Evolutionary conservation across 1,140 invertebrate genomes (phyloP).

Genomic region (Pogonognathellus flavescens): DNA sequence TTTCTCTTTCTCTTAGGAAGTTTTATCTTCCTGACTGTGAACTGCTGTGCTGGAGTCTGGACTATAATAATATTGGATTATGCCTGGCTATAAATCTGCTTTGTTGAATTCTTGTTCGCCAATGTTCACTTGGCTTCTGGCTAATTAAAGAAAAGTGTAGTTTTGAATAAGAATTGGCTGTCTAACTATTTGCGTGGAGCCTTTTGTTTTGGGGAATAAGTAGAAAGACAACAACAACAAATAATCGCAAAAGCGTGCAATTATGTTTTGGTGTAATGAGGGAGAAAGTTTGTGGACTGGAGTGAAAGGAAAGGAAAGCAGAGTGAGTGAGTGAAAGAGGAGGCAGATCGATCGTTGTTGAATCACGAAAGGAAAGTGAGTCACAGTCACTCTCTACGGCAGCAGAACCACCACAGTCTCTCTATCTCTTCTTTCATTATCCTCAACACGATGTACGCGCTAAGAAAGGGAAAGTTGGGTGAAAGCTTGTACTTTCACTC

Average conservation of each 20-base stretch:
- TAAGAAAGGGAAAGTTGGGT: constrained; percentile 41
- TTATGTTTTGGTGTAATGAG: not conserved
- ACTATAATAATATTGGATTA: no score
- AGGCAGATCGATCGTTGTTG: constrained; percentile 10
- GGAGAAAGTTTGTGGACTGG: constrained; percentile 6
- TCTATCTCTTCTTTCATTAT: no score
- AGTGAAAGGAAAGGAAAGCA: constrained; percentile 19
- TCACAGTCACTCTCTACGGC: not conserved
- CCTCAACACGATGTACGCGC: no score
- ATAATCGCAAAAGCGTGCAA: not conserved
- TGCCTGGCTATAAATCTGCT: no score
- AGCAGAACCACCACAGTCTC: no score
- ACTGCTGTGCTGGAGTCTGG: no score
- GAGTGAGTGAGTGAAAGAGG: constrained; percentile 7
- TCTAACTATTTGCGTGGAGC: not conserved
- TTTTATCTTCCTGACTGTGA: no score
- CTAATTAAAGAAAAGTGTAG: not conserved
- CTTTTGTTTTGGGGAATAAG: not conserved
- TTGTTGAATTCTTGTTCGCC: no score
- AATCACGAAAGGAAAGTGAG: constrained; percentile 2
- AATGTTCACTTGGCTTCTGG: no score
- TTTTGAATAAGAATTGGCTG: not conserved
- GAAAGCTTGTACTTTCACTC: not conserved
- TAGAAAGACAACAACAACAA: not conserved
- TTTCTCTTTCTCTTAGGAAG: no score